Evolutionary conservation across 2,113 vertebrate species (phyloP).

Genomic region (Upupa epops): DNA sequence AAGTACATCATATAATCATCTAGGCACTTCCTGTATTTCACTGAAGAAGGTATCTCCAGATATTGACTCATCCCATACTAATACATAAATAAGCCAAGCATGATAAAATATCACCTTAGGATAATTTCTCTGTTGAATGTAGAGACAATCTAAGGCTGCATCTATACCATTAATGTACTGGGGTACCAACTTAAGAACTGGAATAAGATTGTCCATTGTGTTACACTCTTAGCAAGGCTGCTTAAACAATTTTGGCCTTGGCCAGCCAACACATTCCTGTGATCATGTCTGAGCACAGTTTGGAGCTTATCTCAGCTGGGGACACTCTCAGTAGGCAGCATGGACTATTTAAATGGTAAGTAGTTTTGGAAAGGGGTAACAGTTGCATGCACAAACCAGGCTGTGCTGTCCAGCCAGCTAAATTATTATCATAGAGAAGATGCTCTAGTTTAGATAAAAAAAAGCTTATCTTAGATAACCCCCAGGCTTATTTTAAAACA

Average conservation of each 20-base stretch:
- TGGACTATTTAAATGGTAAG: background rate
- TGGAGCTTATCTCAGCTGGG: background rate
- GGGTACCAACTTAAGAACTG: background rate
- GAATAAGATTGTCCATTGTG: background rate
- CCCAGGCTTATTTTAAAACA: background rate
- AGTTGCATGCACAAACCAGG: background rate
- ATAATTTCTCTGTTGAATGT: background rate
- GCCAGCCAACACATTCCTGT: background rate
- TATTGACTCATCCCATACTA: background rate
- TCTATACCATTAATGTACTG: background rate
- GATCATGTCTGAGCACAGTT: background rate
- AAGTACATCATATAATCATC: background rate
- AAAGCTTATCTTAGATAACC: background rate
- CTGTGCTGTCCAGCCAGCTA: background rate
- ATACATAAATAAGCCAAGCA: background rate
- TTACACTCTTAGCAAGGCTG: fast-evolving
- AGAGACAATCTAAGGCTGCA: background rate
- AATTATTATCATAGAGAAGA: background rate
- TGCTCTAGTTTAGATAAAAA: background rate
- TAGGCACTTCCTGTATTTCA: background rate
- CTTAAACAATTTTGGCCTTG: background rate
- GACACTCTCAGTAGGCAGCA: background rate
- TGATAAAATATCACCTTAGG: background rate
- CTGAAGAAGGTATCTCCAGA: background rate
- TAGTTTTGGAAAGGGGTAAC: background rate